phyloP scores from a whole-genome alignment of 2,113 vertebrate genomes.

The Mormyrus lacerda region DNA sequence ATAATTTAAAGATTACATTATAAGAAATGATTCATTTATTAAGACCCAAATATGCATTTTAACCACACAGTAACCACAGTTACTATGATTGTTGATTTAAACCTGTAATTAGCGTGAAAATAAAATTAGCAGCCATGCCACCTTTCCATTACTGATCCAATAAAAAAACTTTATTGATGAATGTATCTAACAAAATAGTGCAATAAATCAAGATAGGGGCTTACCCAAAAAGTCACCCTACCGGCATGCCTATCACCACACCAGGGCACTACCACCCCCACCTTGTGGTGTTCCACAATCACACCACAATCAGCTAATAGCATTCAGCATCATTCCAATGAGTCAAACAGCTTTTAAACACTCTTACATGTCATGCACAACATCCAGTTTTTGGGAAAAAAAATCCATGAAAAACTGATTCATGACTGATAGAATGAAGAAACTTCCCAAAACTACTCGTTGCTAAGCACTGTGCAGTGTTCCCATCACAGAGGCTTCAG shows the following conservation, averaged over 20 bases:
- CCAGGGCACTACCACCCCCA: neutral
- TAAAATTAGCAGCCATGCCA: neutral
- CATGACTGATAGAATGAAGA: neutral
- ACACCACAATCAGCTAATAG: neutral
- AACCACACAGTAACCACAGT: neutral
- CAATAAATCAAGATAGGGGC: neutral
- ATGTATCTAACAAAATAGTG: neutral
- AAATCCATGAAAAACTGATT: neutral
- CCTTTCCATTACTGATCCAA: neutral
- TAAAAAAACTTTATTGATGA: neutral
- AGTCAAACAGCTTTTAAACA: neutral
- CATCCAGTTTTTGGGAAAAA: neutral
- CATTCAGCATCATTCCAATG: neutral
- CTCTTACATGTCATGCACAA: slow-evolving; percentile 15
- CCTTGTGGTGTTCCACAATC: neutral
- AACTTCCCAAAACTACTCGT: neutral
- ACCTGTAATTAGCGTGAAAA: neutral
- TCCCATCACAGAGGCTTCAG: neutral
- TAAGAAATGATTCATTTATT: neutral
- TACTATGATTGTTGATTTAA: neutral
- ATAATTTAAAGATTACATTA: neutral
- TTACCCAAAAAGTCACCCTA: neutral
- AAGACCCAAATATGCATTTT: neutral
- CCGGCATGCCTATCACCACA: neutral
- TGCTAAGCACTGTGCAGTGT: neutral